phyloP scores from a whole-genome alignment of 23 tunicate species.

The Trididemnum nubilum region DNA sequence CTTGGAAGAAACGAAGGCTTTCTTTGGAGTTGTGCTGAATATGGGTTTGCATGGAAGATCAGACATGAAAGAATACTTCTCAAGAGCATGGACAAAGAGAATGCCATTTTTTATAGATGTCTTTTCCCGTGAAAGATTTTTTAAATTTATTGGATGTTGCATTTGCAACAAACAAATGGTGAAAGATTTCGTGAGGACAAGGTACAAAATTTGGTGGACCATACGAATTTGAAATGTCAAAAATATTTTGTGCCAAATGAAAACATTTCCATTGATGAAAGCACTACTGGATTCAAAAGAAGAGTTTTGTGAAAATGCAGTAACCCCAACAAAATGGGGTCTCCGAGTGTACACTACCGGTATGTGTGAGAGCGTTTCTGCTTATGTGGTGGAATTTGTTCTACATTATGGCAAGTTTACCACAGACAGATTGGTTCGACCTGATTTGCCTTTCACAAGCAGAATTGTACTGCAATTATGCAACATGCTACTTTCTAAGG shows the following conservation, averaged over 20 bases:
- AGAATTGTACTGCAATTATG: constrained; percentile 17
- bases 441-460: not conserved
- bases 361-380: constrained; percentile 29
- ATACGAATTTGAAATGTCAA: constrained; percentile 5
- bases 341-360: constrained; percentile 15
- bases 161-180: constrained; percentile 10
- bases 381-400: constrained; percentile 17
- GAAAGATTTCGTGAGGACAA: constrained; percentile 29
- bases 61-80: constrained; percentile 5
- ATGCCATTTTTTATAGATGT: constrained; percentile 32
- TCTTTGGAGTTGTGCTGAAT: constrained; percentile 36
- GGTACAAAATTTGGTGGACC: constrained; percentile 24
- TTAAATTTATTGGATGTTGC: constrained; percentile 24
- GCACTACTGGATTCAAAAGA: constrained; percentile 34
- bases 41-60: constrained; percentile 26
- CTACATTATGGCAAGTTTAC: no score
- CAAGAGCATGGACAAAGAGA: not conserved
- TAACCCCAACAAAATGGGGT: constrained; percentile 40
- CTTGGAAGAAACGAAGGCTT: constrained; percentile 26
- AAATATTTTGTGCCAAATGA: constrained; percentile 39
- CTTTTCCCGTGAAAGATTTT: constrained; percentile 27
- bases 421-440: no score
- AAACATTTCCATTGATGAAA: constrained; percentile 31
- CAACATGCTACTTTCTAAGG: constrained; percentile 2
- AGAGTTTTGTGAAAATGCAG: constrained; percentile 24